Conservation (phyloP, 2,797 vertebrate species). For the Phoeniculus purpureus region DNA sequence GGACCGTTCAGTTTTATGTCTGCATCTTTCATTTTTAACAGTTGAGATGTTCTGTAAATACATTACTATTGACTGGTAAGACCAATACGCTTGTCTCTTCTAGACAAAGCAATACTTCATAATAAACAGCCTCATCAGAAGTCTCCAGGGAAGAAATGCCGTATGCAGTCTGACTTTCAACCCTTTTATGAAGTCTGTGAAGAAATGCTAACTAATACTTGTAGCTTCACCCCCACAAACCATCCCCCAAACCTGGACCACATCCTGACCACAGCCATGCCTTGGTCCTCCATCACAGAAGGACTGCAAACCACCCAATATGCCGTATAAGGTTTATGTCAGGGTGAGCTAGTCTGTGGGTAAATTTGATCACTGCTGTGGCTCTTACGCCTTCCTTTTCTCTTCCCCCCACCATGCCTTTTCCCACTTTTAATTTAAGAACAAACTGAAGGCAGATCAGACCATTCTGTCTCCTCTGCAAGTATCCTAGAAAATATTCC, state of each 20-base stretch:
- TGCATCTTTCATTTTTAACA: conserved; percentile 50
- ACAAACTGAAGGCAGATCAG: background rate
- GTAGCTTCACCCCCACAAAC: background rate
- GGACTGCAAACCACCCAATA: background rate
- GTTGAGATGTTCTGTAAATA: conserved; percentile 3
- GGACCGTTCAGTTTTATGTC: background rate
- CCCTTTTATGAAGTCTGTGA: background rate
- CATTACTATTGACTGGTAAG: conserved; percentile 32
- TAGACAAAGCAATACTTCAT: background rate
- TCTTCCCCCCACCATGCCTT: background rate
- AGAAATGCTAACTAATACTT: background rate
- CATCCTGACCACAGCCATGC: background rate
- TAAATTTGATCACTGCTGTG: background rate
- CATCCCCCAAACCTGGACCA: background rate
- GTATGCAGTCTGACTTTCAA: background rate
- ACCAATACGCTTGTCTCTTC: background rate
- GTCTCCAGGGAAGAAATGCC: background rate
- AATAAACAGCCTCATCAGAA: conserved; percentile 14
- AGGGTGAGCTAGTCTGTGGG: background rate
- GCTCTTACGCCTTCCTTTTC: background rate
- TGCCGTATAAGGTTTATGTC: background rate
- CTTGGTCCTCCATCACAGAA: background rate
- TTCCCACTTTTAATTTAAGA: background rate
- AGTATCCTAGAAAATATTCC: conserved; percentile 1
- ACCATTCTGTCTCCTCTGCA: background rate